Conservation (phyloP, 2,797 vertebrate species). For the Orestias chungarensis region DNA sequence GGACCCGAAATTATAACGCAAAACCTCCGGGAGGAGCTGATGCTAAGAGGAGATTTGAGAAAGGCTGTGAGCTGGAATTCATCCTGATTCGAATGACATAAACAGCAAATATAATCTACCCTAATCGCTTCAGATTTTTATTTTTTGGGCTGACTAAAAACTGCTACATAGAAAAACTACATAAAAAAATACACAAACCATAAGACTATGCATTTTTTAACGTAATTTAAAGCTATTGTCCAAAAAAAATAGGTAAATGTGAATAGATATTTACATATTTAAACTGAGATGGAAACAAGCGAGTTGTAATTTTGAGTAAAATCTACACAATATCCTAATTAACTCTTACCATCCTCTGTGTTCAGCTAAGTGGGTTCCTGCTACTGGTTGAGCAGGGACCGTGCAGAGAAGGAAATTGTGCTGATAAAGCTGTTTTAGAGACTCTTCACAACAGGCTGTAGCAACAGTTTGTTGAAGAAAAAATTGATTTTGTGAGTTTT, state of each 20-base stretch:
- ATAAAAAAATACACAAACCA: neutral
- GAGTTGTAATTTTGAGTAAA: neutral
- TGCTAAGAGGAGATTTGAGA: conserved; percentile 71
- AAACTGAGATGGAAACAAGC: neutral
- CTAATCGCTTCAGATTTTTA: conserved; percentile 77
- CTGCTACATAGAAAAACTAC: conserved; percentile 23
- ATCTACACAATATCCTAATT: neutral
- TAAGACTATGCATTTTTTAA: neutral
- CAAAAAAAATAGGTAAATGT: neutral
- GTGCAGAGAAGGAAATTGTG: neutral
- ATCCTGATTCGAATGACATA: conserved; percentile 82
- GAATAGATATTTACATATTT: neutral
- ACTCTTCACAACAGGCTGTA: neutral
- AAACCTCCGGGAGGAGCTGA: conserved; percentile 61
- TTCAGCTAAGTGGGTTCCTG: neutral
- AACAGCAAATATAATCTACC: conserved; percentile 82
- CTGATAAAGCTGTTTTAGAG: neutral
- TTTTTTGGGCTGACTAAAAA: conserved; percentile 61
- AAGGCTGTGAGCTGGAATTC: conserved; percentile 70
- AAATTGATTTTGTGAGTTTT: neutral
- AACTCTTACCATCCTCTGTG: neutral
- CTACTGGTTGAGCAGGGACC: conserved; percentile 2
- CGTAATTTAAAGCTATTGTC: neutral
- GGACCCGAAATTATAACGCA: conserved; percentile 66
- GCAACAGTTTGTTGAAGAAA: conserved; percentile 1